phyloP scores from a whole-genome alignment of 2,797 vertebrate genomes.

The Characodon lateralis region DNA sequence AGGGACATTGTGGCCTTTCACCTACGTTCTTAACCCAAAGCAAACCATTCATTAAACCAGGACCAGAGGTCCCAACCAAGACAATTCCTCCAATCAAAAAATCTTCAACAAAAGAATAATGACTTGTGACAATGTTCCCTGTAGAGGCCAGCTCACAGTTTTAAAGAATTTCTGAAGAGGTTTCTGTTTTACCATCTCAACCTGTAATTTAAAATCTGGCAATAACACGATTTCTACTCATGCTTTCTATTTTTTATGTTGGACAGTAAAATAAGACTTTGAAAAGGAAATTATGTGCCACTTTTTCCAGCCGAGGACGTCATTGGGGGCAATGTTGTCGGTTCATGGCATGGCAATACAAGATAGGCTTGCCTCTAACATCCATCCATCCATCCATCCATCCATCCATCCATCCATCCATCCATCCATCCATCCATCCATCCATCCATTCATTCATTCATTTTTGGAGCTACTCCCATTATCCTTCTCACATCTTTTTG shows the following conservation, averaged over 20 bases:
- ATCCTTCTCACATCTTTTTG: not conserved
- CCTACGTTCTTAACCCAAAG: slow-evolving; percentile 45
- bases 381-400: not conserved
- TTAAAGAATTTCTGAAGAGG: too few species aligned
- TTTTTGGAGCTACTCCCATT: not conserved
- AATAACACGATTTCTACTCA: not conserved
- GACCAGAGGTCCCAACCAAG: slow-evolving; percentile 32
- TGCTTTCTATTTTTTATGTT: not conserved
- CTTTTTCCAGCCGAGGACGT: not conserved
- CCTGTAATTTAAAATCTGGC: not conserved
- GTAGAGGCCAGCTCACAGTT: slow-evolving; percentile 43
- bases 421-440: too few species aligned
- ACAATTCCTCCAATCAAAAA: slow-evolving; percentile 56
- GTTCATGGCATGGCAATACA: not conserved
- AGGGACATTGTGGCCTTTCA: slow-evolving; percentile 59
- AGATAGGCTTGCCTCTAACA: not conserved
- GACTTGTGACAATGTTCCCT: slow-evolving; percentile 36
- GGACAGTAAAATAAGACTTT: not conserved
- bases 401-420: not conserved
- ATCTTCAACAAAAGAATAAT: slow-evolving; percentile 48
- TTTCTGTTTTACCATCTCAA: not conserved
- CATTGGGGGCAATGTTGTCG: not conserved
- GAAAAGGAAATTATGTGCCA: not conserved
- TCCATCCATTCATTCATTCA: not conserved
- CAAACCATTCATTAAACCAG: slow-evolving; percentile 54